phyloP scores from a whole-genome alignment of 1,140 invertebrate species.

The Adelges cooleyi region DNA sequence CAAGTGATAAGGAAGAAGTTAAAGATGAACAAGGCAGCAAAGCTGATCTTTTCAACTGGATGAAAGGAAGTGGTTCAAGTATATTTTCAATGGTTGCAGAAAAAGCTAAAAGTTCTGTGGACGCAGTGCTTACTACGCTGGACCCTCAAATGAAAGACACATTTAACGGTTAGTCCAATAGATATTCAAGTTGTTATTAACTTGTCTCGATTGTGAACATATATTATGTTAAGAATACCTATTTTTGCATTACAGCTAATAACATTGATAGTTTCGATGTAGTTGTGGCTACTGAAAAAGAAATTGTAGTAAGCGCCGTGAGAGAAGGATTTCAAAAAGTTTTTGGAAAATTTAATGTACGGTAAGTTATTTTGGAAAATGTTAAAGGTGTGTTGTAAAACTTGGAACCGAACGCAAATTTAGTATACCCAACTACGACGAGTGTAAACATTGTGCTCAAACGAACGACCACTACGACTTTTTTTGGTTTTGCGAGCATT shows the following conservation, averaged over 20 bases:
- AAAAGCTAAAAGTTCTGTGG: constrained; percentile 71
- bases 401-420: no score
- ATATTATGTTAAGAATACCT: no score
- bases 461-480: no score
- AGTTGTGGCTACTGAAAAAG: constrained; percentile 64
- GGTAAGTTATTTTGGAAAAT: constrained; percentile 16
- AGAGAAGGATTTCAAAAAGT: constrained; percentile 69
- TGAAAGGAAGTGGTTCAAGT: constrained; percentile 41
- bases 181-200: no score
- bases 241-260: constrained; percentile 21
- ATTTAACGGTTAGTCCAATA: constrained; percentile 57
- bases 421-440: no score
- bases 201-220: no score
- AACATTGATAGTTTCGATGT: constrained; percentile 51
- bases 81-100: constrained; percentile 52
- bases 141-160: constrained; percentile 79
- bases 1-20: neutral
- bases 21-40: constrained; percentile 31
- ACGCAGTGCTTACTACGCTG: constrained; percentile 74
- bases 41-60: constrained; percentile 42
- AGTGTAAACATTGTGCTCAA: no score
- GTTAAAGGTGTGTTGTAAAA: no score
- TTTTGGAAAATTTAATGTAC: constrained; percentile 40
- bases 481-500: no score
- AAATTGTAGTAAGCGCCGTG: constrained; percentile 62